Conservation (phyloP, 2,888 invertebrate genomes). For the Drosophila conformis region DNA sequence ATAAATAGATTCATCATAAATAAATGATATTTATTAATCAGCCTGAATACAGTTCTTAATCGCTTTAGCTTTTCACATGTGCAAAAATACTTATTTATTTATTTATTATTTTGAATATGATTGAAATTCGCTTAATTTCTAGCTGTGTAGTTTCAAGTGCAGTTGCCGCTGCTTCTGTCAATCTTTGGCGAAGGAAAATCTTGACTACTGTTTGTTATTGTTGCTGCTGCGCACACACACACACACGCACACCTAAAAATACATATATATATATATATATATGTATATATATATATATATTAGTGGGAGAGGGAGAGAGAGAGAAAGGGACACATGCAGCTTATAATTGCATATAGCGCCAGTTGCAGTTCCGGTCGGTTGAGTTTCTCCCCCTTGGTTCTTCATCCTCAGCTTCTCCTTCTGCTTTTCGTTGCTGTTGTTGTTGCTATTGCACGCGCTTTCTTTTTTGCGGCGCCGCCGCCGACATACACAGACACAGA, state of each 20-base stretch:
- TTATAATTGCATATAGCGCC: slow-evolving; percentile 81
- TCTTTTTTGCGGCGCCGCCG: slow-evolving; percentile 77
- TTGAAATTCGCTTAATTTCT: neutral
- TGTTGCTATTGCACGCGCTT: slow-evolving; percentile 75
- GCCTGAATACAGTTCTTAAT: neutral
- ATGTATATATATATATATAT: neutral
- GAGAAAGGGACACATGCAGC: slow-evolving; percentile 32
- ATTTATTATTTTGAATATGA: neutral
- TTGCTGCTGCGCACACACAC: slow-evolving; percentile 25
- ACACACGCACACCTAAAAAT: neutral
- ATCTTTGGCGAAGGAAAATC: slow-evolving; percentile 77
- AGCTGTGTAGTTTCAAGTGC: slow-evolving; percentile 43
- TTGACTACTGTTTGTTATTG: slow-evolving; percentile 72
- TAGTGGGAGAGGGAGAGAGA: neutral
- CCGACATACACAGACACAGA: slow-evolving; percentile 29
- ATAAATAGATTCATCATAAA: neutral
- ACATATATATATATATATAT: neutral
- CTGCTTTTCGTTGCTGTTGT: slow-evolving; percentile 34
- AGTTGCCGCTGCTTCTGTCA: slow-evolving; percentile 63
- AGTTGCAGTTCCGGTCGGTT: slow-evolving; percentile 82
- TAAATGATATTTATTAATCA: neutral
- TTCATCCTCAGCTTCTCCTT: slow-evolving; percentile 29
- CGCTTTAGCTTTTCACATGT: neutral
- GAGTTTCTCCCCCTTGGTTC: slow-evolving; percentile 53
- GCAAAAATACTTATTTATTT: neutral